Evolutionary conservation across 2,113 vertebrate species (phyloP).

Genomic region (Lepus americanus): DNA sequence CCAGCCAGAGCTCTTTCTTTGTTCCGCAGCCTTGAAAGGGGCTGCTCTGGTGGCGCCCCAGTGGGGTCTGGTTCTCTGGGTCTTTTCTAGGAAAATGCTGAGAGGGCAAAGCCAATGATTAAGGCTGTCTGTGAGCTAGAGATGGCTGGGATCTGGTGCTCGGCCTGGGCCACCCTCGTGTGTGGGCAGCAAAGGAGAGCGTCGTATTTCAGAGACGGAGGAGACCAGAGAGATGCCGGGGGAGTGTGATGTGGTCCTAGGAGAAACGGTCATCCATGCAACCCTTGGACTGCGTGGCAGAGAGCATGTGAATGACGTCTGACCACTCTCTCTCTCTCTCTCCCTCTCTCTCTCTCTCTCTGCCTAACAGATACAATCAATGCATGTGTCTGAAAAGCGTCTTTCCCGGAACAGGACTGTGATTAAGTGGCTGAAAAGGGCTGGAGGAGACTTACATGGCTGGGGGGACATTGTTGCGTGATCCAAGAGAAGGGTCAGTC

Average conservation of each 20-base stretch:
- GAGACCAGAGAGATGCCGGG: background rate
- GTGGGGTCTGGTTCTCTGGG: background rate
- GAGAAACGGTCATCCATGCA: background rate
- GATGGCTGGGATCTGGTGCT: background rate
- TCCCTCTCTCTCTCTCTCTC: too few relatives aligned
- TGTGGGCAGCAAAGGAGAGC: constrained; percentile 11
- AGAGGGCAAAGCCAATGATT: constrained; percentile 26
- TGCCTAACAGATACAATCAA: too few relatives aligned
- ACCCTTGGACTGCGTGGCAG: background rate
- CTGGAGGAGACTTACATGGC: rapidly evolving
- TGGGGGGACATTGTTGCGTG: rapidly evolving
- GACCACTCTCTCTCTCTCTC: background rate
- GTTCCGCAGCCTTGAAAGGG: background rate
- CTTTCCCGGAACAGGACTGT: too few relatives aligned
- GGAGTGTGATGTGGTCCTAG: background rate
- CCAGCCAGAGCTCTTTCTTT: background rate
- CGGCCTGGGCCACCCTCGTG: background rate
- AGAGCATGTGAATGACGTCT: background rate
- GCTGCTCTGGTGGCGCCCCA: background rate
- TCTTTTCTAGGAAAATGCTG: constrained; percentile 21
- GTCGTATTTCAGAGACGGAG: background rate
- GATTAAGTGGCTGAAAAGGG: background rate
- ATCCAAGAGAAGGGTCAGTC: rapidly evolving
- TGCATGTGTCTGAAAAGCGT: background rate
- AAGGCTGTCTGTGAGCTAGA: constrained; percentile 56